Percentiles rank a stretch among this genome's conserved stretches.
Conservation (phyloP, 2,113 vertebrate genomes). For the Psittacula cyanocephala region DNA sequence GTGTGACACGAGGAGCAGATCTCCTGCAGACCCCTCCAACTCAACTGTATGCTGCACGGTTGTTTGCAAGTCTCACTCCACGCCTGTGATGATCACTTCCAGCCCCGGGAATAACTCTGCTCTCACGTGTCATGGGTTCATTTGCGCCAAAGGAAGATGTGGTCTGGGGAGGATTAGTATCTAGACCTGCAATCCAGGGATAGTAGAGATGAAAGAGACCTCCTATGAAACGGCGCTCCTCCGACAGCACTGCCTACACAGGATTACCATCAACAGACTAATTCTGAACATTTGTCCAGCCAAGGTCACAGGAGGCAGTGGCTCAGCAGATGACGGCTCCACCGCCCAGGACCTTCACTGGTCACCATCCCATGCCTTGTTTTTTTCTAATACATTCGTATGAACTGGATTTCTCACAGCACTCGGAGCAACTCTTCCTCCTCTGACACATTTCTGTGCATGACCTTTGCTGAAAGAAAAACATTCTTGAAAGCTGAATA, state of each 20-base stretch:
- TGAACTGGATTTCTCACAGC: not conserved
- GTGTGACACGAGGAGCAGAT: rapidly evolving
- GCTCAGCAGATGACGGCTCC: not conserved
- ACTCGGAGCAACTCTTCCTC: not conserved
- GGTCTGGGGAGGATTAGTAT: not conserved
- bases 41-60: rapidly evolving
- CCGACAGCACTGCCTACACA: rapidly evolving
- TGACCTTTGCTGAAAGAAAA: not conserved
- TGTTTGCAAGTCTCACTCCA: rapidly evolving
- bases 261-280: not conserved
- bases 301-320: not conserved
- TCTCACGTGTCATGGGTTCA: rapidly evolving
- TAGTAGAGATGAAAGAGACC: not conserved
- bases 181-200: not conserved
- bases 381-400: rapidly evolving
- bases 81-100: not conserved
- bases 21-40: not conserved
- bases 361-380: not conserved
- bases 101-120: not conserved
- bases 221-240: not conserved
- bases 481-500: not conserved
- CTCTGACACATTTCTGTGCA: not conserved
- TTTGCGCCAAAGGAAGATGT: rapidly evolving
- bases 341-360: rapidly evolving
- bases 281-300: not conserved